Evolutionary conservation across 1,140 invertebrate genomes (phyloP), one percentile per base, ranked within the genome.

Genomic region (Popillia japonica): DNA sequence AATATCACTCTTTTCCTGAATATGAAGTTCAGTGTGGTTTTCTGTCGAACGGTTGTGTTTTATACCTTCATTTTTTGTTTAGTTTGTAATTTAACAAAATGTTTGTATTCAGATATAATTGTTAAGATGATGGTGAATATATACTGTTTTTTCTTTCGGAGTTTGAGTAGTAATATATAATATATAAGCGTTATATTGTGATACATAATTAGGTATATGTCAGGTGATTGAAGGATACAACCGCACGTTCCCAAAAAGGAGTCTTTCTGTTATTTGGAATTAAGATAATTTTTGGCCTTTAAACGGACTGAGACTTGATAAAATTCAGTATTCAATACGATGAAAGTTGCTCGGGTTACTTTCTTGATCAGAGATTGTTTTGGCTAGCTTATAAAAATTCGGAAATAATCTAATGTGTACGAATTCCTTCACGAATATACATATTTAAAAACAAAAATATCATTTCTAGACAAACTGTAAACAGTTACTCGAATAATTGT

Each of bases 71-170:
- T 68, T 68, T 68, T 68, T 68, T 17, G 20, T 68, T 34, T 68
- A 68, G 61, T 68, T 68, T 68, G 22, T 68, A 27, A 68, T 68
- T 68, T 34, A 68, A 23, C 4, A 23, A 7, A 22, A 68, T 68
- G 61, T 68, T 68, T 68, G 61, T 68, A 68, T 68, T 68, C 27
- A 68, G 9, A 68, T 17, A 34, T 68, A 34, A 11, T 68, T 68
- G 61, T 68, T 68, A 68, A 23, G 61, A 68, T 68, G 61, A 27
- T 68, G 61, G 61, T 22, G 61, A 68, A 68, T 68, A 68, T 68
- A 68, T 68, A 14, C 20, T 68, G 61, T 68, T 68, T 68, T 68
- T 64, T 34, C 17, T 68, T 68, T 68, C 27, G 27, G 11, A 23
- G 27, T 68, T 68, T 68, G 61, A 68, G 27, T 68, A 68, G 27